Evolutionary conservation across 1,140 invertebrate species (phyloP).

Genomic region (Drosophila kikkawai): DNA sequence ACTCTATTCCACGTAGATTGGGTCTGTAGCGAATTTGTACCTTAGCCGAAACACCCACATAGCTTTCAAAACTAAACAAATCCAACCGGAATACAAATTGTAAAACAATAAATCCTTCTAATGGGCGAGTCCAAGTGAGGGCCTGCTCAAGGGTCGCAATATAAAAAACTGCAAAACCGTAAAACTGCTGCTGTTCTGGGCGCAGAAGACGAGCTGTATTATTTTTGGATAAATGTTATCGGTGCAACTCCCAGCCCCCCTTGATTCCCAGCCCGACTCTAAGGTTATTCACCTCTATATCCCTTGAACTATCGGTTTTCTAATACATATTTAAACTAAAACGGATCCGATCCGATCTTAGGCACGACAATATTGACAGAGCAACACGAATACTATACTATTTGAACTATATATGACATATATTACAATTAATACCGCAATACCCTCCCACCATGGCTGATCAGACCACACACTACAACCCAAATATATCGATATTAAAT

Average conservation of each 20-base stretch:
- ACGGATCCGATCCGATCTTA: slow-evolving; percentile 36
- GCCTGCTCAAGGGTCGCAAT: background rate
- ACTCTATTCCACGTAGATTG: slow-evolving; percentile 52
- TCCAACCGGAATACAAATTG: slow-evolving; percentile 22
- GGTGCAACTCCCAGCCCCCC: slow-evolving; percentile 1
- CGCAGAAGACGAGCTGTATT: slow-evolving; percentile 36
- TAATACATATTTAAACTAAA: slow-evolving; percentile 21
- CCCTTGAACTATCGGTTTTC: slow-evolving; percentile 69
- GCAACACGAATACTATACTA: slow-evolving; percentile 19
- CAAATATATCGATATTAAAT: background rate
- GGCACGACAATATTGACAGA: slow-evolving; percentile 57
- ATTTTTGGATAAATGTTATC: slow-evolving; percentile 77
- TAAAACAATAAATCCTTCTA: slow-evolving; percentile 36
- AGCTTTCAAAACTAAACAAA: slow-evolving; percentile 62
- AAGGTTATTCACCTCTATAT: slow-evolving; percentile 47
- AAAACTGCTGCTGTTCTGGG: slow-evolving; percentile 11
- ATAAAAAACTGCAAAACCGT: slow-evolving; percentile 7
- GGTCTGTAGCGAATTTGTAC: slow-evolving; percentile 80
- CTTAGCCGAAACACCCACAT: slow-evolving; percentile 71
- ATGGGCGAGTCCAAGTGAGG: slow-evolving; percentile 26
- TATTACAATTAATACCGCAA: background rate
- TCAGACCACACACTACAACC: slow-evolving; percentile 7
- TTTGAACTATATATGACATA: slow-evolving; percentile 2
- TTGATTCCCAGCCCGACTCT: slow-evolving; percentile 4
- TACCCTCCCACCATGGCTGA: slow-evolving; percentile 32